Evolutionary conservation across 2,888 invertebrate genomes (phyloP).

Genomic region (Drosophila nigritarsus): DNA sequence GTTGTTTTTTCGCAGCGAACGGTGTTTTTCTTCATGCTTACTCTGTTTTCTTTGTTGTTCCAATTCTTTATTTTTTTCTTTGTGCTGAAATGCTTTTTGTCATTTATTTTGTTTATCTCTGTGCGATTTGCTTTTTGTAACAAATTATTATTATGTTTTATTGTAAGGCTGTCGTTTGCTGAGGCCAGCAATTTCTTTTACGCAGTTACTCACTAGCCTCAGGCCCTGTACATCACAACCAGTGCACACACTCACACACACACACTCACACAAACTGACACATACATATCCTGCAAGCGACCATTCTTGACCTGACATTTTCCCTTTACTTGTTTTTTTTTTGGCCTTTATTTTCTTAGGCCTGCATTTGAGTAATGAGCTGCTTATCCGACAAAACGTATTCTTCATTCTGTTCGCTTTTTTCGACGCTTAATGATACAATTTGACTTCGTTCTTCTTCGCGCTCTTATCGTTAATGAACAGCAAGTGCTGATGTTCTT

Average conservation of each 20-base stretch:
- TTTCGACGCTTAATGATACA: constrained; percentile 63
- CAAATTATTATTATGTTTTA: constrained; percentile 82
- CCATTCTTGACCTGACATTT: constrained; percentile 57
- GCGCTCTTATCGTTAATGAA: constrained; percentile 44
- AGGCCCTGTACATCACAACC: constrained; percentile 60
- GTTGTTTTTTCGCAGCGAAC: constrained; percentile 26
- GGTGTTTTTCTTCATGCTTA: constrained; percentile 14
- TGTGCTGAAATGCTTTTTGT: constrained; percentile 76
- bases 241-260: constrained; percentile 10
- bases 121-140: constrained; percentile 71
- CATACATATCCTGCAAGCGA: constrained; percentile 13
- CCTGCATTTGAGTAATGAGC: constrained; percentile 73
- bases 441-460: constrained; percentile 38
- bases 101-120: constrained; percentile 83
- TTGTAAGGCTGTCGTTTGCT: constrained; percentile 62
- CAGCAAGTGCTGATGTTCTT: constrained; percentile 17
- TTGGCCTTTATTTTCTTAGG: constrained; percentile 19
- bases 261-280: constrained; percentile 1
- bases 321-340: constrained; percentile 9
- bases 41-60: constrained; percentile 10
- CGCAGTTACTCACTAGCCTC: constrained; percentile 36
- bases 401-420: constrained; percentile 18
- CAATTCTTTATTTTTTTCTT: constrained; percentile 31
- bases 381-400: constrained; percentile 72
- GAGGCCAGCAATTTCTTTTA: constrained; percentile 59